Evolutionary conservation across 2,888 invertebrate genomes (phyloP).

Genomic region (Eudasyphora cyanicolor): DNA sequence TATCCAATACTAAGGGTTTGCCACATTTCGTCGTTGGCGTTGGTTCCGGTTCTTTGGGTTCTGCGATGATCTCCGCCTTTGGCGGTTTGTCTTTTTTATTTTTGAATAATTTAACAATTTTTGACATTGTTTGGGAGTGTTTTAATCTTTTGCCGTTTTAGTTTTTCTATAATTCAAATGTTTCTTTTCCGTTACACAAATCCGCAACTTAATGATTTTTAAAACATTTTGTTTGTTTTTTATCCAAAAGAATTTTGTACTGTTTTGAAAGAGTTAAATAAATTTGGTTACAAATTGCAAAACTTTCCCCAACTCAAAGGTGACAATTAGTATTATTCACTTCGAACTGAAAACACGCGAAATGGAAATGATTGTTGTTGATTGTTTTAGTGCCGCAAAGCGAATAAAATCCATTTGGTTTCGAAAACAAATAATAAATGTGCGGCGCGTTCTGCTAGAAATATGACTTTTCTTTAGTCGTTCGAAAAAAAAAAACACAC

Average conservation of each 20-base stretch:
- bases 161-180: background rate
- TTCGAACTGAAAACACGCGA: background rate
- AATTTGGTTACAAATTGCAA: no score
- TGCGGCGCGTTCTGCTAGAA: conserved; percentile 4
- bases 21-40: conserved; percentile 75
- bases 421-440: conserved; percentile 15
- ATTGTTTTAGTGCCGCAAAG: conserved; percentile 28
- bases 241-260: background rate
- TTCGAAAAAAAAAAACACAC: conserved; percentile 7
- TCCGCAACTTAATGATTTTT: conserved; percentile 5
- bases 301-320: background rate
- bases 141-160: no score
- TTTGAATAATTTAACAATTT: conserved; percentile 71
- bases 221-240: conserved; percentile 4
- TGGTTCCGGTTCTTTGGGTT: conserved; percentile 72
- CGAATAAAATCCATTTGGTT: conserved; percentile 23
- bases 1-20: conserved; percentile 77
- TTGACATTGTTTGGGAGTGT: conserved; percentile 69
- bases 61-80: conserved; percentile 78
- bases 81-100: conserved; percentile 74
- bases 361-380: conserved; percentile 20
- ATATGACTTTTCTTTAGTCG: conserved; percentile 23
- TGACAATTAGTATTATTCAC: conserved; percentile 28
- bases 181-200: conserved; percentile 24
- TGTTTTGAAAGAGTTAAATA: background rate